Evolutionary conservation across 2,888 invertebrate genomes (phyloP).

Genomic region (Lycocerus yunnanus): DNA sequence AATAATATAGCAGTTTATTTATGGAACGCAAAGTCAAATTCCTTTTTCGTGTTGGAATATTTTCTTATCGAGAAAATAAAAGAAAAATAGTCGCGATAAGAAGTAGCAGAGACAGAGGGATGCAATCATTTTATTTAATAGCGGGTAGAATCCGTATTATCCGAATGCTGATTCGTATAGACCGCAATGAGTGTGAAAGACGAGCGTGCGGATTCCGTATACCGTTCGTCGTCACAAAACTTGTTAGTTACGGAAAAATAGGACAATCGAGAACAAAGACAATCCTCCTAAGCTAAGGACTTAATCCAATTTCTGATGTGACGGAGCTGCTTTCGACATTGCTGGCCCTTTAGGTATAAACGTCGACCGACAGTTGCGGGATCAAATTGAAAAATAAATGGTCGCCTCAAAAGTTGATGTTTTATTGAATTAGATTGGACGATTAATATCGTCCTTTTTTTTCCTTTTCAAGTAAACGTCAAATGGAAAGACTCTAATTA

Average conservation of each 20-base stretch:
- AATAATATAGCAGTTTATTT: neutral
- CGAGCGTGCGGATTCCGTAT: slow-evolving; percentile 27
- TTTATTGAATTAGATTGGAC: slow-evolving; percentile 23
- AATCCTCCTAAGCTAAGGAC: slow-evolving; percentile 33
- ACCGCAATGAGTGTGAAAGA: slow-evolving; percentile 35
- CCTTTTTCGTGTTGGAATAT: slow-evolving; percentile 8
- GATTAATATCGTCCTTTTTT: slow-evolving; percentile 26
- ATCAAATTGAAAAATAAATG: slow-evolving; percentile 33
- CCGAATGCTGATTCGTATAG: slow-evolving; percentile 36
- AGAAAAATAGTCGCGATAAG: slow-evolving; percentile 26
- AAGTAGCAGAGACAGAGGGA: slow-evolving; percentile 30
- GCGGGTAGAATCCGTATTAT: slow-evolving; percentile 39
- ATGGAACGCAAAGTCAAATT: neutral
- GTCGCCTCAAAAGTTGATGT: slow-evolving; percentile 17
- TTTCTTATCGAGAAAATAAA: slow-evolving; percentile 7
- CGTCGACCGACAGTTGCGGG: slow-evolving; percentile 24
- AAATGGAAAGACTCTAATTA: slow-evolving; percentile 14
- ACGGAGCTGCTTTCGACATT: slow-evolving; percentile 29
- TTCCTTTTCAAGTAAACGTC: slow-evolving; percentile 5
- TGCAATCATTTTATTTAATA: slow-evolving; percentile 40
- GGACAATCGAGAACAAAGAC: slow-evolving; percentile 34
- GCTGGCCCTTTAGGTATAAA: slow-evolving; percentile 28
- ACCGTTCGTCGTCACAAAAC: slow-evolving; percentile 29
- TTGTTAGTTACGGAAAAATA: slow-evolving; percentile 32
- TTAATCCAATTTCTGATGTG: slow-evolving; percentile 34